These are phyloP conservation scores for Mactromeris polynyma DNA, from an alignment of 2,888 invertebrate genomes.

Conservation along the genomic window DNA sequence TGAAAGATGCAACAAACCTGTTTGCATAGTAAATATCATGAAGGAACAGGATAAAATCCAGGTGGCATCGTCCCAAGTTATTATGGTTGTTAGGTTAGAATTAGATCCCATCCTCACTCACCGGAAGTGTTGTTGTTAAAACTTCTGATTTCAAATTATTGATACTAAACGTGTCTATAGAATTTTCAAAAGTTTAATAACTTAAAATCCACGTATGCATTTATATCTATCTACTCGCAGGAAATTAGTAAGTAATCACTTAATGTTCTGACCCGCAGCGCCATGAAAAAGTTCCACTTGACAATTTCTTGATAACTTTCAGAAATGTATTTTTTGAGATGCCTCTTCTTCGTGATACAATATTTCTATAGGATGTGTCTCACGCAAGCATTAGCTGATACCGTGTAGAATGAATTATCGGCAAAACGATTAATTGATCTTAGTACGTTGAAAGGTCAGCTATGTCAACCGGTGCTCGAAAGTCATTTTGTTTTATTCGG, in stretches of 20 bases:
- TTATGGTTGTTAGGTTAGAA: neutral
- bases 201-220: neutral
- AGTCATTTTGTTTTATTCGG: no score
- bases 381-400: neutral
- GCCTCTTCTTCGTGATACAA: neutral
- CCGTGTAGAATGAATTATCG: neutral
- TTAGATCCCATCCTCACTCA: neutral
- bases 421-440: constrained; percentile 92
- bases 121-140: neutral
- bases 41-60: constrained; percentile 39
- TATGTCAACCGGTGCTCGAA: no score
- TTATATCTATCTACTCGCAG: neutral
- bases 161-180: neutral
- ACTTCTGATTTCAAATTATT: neutral
- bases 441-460: no score
- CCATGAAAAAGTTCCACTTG: no score
- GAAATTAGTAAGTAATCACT: no score
- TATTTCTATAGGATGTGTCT: neutral
- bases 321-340: no score
- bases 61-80: constrained; percentile 27
- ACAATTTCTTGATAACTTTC: neutral
- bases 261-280: no score
- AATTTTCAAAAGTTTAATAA: no score
- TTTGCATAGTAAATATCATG: constrained; percentile 42
- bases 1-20: constrained; percentile 17